Conservation (phyloP, 2,113 vertebrate genomes). For the Apodemus speciosus region DNA sequence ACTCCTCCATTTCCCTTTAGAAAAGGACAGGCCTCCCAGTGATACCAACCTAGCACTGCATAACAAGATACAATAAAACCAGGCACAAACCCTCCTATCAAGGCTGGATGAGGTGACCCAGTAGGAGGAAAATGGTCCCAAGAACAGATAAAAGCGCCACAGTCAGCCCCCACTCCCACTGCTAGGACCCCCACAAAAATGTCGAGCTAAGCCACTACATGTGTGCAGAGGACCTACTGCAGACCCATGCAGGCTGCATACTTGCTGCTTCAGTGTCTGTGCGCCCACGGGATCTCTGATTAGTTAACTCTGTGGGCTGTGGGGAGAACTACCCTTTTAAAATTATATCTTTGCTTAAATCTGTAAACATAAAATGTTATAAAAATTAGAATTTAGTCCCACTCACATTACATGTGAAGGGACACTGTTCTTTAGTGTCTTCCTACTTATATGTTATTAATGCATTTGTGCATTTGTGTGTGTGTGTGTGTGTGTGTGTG, state of each 20-base stretch:
- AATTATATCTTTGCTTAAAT: conserved; percentile 33
- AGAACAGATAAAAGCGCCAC: neutral
- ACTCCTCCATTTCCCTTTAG: neutral
- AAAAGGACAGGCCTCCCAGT: neutral
- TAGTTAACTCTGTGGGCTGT: neutral
- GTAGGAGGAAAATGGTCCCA: neutral
- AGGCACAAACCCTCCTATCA: neutral
- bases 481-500: neutral
- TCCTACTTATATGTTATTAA: neutral
- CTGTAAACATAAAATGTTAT: conserved; percentile 30
- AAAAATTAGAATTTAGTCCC: conserved; percentile 21
- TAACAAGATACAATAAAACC: neutral
- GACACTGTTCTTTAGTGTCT: neutral
- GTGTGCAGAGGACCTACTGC: neutral
- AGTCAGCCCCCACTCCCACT: neutral
- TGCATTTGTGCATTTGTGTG: neutral
- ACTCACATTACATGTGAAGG: neutral
- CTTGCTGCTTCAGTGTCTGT: neutral
- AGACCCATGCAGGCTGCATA: neutral
- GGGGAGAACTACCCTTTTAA: neutral
- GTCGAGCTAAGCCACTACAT: neutral
- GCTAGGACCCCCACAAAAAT: neutral
- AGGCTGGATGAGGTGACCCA: neutral
- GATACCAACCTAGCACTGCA: neutral
- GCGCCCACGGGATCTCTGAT: neutral